Conservation (phyloP, 2,888 invertebrate species). For the Drosophila limbata region DNA sequence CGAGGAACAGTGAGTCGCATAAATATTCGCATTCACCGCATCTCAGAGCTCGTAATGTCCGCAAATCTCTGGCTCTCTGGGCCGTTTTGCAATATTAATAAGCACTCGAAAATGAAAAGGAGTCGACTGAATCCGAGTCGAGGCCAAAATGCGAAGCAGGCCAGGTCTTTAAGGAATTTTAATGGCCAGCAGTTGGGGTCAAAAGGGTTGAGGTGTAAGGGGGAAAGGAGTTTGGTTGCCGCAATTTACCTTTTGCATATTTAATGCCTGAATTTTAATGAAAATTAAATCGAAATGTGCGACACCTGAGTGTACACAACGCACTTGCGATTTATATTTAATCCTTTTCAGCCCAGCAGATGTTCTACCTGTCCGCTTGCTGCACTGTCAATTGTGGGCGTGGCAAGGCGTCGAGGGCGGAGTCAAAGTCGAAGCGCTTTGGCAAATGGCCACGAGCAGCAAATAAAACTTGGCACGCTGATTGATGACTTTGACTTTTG, state of each 20-base stretch:
- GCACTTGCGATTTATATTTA: slow-evolving; percentile 70
- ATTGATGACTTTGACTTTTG: slow-evolving; percentile 81
- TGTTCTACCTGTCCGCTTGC: background rate
- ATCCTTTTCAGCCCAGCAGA: slow-evolving; percentile 62
- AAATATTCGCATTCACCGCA: slow-evolving; percentile 79
- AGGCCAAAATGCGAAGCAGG: slow-evolving; percentile 7
- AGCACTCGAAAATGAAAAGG: slow-evolving; percentile 82
- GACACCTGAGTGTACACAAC: slow-evolving; percentile 68
- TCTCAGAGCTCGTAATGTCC: slow-evolving; percentile 67
- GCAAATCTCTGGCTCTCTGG: slow-evolving; percentile 64
- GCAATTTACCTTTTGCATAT: slow-evolving; percentile 80
- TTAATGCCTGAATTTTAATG: slow-evolving; percentile 84
- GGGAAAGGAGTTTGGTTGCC: slow-evolving; percentile 38
- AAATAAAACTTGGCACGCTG: slow-evolving; percentile 77
- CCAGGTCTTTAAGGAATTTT: slow-evolving; percentile 81
- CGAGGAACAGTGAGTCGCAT: slow-evolving; percentile 48
- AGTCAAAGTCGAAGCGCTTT: slow-evolving; percentile 22
- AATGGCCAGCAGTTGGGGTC: slow-evolving; percentile 65
- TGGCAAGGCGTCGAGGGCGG: background rate
- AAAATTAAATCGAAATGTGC: slow-evolving; percentile 90
- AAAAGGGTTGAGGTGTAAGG: slow-evolving; percentile 1
- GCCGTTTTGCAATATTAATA: slow-evolving; percentile 80
- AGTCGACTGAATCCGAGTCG: slow-evolving; percentile 47
- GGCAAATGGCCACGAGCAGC: slow-evolving; percentile 72
- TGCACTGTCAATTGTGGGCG: slow-evolving; percentile 1